A percentile compares a stretch with the other conserved stretches of the same genome.
Evolutionary conservation across 2,888 invertebrate species (phyloP).

Genomic region (Chaetoderma sp.): DNA sequence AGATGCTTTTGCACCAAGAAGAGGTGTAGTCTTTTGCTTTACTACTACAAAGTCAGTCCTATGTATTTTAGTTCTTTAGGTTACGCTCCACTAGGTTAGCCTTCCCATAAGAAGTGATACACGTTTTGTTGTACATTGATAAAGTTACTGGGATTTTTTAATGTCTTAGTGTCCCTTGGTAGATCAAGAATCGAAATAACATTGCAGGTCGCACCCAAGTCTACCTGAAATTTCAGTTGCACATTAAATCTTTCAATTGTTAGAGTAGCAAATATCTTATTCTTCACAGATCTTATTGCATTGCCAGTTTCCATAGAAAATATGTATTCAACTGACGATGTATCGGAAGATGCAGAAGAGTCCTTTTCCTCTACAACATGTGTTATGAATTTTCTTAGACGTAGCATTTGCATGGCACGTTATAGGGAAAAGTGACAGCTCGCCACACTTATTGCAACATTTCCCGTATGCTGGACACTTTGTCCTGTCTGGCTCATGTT

Average conservation of each 20-base stretch:
- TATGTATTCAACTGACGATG: too few species aligned
- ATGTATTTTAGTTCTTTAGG: neutral
- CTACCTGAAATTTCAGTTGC: neutral
- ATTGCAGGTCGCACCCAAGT: neutral
- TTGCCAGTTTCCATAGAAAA: too few species aligned
- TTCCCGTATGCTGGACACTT: slow-evolving; percentile 1
- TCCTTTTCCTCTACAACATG: too few species aligned
- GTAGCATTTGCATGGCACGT: too few species aligned
- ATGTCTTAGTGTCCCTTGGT: neutral
- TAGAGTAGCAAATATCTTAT: too few species aligned
- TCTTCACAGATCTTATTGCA: too few species aligned
- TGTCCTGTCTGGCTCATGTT: neutral
- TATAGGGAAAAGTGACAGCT: neutral
- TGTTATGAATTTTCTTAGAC: too few species aligned
- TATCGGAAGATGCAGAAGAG: too few species aligned
- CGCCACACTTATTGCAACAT: neutral
- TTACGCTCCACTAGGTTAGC: neutral
- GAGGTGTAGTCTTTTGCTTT: too few species aligned
- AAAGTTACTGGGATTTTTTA: neutral
- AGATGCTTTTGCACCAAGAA: too few species aligned
- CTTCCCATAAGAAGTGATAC: neutral
- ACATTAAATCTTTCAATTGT: too few species aligned
- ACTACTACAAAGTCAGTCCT: neutral
- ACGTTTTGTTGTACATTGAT: neutral
- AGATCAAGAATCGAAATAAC: neutral